Base-by-base conservation (phyloP, 2,113 vertebrate species). In the Peucedramus taeniatus region DNA sequence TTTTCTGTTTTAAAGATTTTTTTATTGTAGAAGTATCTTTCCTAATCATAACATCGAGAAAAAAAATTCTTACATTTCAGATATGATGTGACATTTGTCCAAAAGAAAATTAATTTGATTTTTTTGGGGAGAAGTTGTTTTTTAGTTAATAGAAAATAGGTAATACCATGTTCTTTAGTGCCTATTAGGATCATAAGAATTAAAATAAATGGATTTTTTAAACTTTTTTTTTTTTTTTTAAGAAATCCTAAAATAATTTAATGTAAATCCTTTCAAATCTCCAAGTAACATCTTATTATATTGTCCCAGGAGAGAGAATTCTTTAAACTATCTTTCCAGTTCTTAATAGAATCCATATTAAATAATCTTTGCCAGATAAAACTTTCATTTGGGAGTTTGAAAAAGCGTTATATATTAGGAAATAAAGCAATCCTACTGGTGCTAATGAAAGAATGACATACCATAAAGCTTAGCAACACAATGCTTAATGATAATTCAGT, bases 381-480 rank as follows among this genome's bases (percentile, higher is more conserved):
- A 21, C 80, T 89, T 86, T 65, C 16, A 76, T 69, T 10, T 71
- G 77, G 37, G 35, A 13, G 27, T 86, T 89, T 93, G 31, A 78
- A 94, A 45, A 70, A 89, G 76, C 80, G 8, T 39, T 66, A 20
- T 50, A 20, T 90, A 56, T 94, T 64, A 81, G 37, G 37, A 71
- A 94, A 61, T 40, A 78, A 11, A 89, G 3, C 28, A 93, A 61
- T 8, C 10, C 24, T 96, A 59, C 23, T n/a, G 49, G 50, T 94
- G 27, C 12, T 89, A 93, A 95, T 88, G 56, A 76, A 95, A 90
- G 26, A 87, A 60, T 81, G 54, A 17, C 59, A 75, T 84, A 76
- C 20, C n/a, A 71, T 60, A 96, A 96, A 83, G 24, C 64, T 95
- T 88, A 96, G 18, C 39, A 89, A 70, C 26, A 59, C 15, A n/a